Evolutionary conservation across 2,888 invertebrate genomes (phyloP).

Genomic region (Cacoxenus indagator): DNA sequence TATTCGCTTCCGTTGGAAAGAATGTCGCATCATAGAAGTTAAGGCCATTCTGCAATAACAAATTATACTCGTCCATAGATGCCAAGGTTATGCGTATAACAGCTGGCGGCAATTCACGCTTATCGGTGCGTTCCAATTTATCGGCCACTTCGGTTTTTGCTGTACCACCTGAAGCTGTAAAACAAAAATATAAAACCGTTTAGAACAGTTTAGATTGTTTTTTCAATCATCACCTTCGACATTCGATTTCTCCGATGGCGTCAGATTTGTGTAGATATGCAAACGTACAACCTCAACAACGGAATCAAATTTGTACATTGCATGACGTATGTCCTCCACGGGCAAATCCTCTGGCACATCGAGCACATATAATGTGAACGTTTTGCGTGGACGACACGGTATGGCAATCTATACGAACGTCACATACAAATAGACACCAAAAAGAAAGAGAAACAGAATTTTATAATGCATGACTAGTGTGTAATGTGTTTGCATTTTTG

Average conservation of each 20-base stretch:
- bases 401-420: conserved; percentile 77
- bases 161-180: conserved; percentile 14
- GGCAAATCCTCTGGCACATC: conserved; percentile 88
- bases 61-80: conserved; percentile 82
- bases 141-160: conserved; percentile 50
- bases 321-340: conserved; percentile 86
- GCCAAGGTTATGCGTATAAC: conserved; percentile 82
- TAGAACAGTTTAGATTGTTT: no score
- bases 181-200: neutral
- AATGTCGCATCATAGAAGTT: conserved; percentile 91
- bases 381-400: conserved; percentile 88
- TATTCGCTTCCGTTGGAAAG: conserved; percentile 86
- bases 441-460: neutral
- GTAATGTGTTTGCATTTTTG: neutral
- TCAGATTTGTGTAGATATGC: conserved; percentile 69
- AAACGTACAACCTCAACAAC: conserved; percentile 85
- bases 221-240: conserved; percentile 56
- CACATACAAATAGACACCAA: neutral
- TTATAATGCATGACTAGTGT: neutral
- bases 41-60: conserved; percentile 84
- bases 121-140: conserved; percentile 52
- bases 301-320: conserved; percentile 83
- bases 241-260: conserved; percentile 50
- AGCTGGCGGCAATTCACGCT: conserved; percentile 75
- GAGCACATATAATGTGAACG: conserved; percentile 86